Conservation (phyloP, 2,888 invertebrate genomes). For the Cephus spinipes region DNA sequence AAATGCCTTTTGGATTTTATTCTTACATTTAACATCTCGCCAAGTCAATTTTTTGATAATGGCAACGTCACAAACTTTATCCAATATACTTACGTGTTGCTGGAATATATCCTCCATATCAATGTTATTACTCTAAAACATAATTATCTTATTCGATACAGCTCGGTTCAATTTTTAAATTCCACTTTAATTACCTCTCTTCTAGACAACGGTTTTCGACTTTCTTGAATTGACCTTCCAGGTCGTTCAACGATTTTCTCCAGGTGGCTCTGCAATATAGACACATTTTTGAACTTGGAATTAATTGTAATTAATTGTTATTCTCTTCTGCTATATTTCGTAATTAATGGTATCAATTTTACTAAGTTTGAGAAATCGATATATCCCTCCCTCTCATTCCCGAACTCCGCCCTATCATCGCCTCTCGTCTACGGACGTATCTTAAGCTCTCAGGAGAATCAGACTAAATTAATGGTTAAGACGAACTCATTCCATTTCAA, state of each 20-base stretch:
- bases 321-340: background rate
- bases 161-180: background rate
- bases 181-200: slow-evolving; percentile 65
- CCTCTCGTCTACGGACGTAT: background rate
- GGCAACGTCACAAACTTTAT: background rate
- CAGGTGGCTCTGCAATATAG: slow-evolving; percentile 77
- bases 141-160: slow-evolving; percentile 10
- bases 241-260: slow-evolving; percentile 90
- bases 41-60: background rate
- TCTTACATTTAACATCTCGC: slow-evolving; percentile 6
- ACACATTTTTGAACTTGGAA: background rate
- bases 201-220: slow-evolving; percentile 67
- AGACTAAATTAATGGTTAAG: background rate
- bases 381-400: background rate
- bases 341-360: background rate
- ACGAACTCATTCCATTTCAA: background rate
- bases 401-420: background rate
- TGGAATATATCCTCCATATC: slow-evolving; percentile 76
- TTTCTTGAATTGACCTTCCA: slow-evolving; percentile 70
- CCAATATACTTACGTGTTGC: slow-evolving; percentile 66
- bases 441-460: background rate
- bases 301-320: background rate
- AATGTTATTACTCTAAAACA: slow-evolving; percentile 72
- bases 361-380: background rate
- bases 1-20: slow-evolving; percentile 2